These are phyloP conservation scores for Chymomyza costata DNA, from an alignment of 1,140 invertebrate species.

Conservation along the genomic window DNA sequence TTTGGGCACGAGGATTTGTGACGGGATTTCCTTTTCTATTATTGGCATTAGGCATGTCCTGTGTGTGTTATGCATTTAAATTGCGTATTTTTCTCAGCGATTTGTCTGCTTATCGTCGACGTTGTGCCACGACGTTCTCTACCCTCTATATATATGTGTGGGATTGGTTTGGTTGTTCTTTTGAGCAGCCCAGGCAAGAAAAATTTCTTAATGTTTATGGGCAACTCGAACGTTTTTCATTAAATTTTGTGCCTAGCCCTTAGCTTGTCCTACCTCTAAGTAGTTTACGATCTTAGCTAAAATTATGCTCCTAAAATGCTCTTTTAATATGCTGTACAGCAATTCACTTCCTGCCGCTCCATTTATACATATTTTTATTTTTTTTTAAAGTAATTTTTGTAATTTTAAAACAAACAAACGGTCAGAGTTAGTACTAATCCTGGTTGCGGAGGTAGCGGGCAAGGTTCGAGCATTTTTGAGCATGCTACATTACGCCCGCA, in stretches of 20 bases:
- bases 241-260: constrained; percentile 37
- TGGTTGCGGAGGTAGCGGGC: too few species aligned
- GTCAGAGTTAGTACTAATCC: neutral
- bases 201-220: constrained; percentile 74
- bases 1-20: constrained; percentile 69
- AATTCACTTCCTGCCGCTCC: constrained; percentile 6
- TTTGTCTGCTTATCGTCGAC: constrained; percentile 73
- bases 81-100: constrained; percentile 75
- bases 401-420: constrained; percentile 66
- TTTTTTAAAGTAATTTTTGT: constrained; percentile 58
- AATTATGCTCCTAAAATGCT: constrained; percentile 65
- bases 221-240: constrained; percentile 59
- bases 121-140: neutral
- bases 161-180: too few species aligned
- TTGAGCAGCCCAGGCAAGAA: too few species aligned
- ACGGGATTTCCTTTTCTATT: constrained; percentile 76
- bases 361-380: neutral
- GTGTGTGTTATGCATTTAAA: constrained; percentile 76
- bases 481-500: constrained; percentile 65
- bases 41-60: constrained; percentile 76
- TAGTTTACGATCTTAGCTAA: constrained; percentile 58
- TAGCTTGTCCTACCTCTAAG: constrained; percentile 53
- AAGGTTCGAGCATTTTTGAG: too few species aligned
- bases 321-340: constrained; percentile 46
- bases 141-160: too few species aligned